These are phyloP conservation scores for Drosophila leontia DNA, from an alignment of 1,140 invertebrate species.

Conservation along the genomic window DNA sequence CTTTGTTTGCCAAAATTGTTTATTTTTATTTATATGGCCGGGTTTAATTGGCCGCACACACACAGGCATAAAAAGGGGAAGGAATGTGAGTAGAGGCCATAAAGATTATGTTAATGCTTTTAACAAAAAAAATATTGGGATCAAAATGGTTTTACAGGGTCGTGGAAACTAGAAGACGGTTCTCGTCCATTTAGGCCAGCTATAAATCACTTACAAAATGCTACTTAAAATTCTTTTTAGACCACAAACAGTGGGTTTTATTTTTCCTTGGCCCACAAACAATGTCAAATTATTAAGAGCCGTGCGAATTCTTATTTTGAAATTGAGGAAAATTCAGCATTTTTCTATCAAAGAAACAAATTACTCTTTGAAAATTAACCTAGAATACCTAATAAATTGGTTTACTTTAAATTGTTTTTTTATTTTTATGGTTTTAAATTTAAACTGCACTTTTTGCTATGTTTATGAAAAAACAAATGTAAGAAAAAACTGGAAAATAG, in stretches of 20 bases:
- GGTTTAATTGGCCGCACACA: conserved; percentile 70
- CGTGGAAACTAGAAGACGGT: conserved; percentile 28
- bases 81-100: conserved; percentile 27
- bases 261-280: not conserved
- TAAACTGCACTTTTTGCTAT: not conserved
- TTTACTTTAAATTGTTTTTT: no score
- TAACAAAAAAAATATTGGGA: conserved; percentile 17
- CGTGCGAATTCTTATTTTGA: not conserved
- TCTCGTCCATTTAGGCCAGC: conserved; percentile 1
- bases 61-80: conserved; percentile 27
- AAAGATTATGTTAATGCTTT: conserved; percentile 59
- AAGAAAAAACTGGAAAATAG: not conserved
- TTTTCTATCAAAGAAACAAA: not conserved
- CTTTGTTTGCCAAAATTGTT: conserved; percentile 68
- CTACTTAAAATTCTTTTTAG: not conserved
- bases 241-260: not conserved
- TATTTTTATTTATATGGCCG: conserved; percentile 75
- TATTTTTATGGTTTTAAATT: not conserved
- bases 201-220: conserved; percentile 35
- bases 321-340: not conserved
- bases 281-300: not conserved
- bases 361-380: no score
- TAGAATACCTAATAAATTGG: no score
- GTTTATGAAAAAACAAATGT: not conserved
- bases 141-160: conserved; percentile 33